phyloP scores from a whole-genome alignment of 2,113 vertebrate genomes.

The Lepus timidus region DNA sequence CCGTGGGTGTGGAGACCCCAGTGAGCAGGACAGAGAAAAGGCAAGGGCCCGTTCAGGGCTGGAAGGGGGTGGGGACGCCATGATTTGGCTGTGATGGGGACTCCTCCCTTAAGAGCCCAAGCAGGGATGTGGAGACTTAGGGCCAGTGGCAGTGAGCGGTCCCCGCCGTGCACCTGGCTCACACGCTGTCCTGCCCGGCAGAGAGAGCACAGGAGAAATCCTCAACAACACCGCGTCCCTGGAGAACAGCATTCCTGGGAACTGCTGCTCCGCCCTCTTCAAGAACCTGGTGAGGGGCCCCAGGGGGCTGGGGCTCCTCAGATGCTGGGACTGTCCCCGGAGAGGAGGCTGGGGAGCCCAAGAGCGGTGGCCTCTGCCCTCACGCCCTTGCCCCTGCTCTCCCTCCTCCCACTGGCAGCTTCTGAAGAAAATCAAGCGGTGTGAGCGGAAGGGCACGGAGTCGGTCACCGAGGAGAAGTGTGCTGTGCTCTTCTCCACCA shows the following conservation, averaged over 20 bases:
- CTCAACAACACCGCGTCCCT: slow-evolving; percentile 94
- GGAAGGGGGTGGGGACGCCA: not conserved
- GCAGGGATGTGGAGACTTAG: not conserved
- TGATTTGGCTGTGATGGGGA: slow-evolving; percentile 2
- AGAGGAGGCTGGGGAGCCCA: not conserved
- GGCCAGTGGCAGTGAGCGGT: not conserved
- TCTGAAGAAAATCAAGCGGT: slow-evolving; percentile 97
- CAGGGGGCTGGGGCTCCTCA: not conserved
- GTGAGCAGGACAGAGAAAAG: not conserved
- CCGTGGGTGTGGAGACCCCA: accelerated
- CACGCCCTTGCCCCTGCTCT: not conserved
- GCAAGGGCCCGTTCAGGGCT: not conserved
- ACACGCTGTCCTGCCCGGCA: slow-evolving; percentile 76
- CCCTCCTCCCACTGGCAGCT: slow-evolving; percentile 86
- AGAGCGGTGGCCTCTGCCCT: not conserved
- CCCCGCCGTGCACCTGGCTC: not conserved
- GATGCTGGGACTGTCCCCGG: not conserved
- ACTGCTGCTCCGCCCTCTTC: slow-evolving; percentile 94
- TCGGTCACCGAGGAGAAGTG: slow-evolving; percentile 99
- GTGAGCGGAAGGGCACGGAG: slow-evolving; percentile 96
- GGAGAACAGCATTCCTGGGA: slow-evolving; percentile 93
- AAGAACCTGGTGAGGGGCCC: slow-evolving; percentile 94
- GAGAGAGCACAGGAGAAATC: slow-evolving; percentile 96
- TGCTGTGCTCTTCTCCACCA: slow-evolving; percentile 93
- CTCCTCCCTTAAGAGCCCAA: not conserved